Evolutionary conservation across 2,797 vertebrate genomes (phyloP).

Genomic region (Arctocebus calabarensis): DNA sequence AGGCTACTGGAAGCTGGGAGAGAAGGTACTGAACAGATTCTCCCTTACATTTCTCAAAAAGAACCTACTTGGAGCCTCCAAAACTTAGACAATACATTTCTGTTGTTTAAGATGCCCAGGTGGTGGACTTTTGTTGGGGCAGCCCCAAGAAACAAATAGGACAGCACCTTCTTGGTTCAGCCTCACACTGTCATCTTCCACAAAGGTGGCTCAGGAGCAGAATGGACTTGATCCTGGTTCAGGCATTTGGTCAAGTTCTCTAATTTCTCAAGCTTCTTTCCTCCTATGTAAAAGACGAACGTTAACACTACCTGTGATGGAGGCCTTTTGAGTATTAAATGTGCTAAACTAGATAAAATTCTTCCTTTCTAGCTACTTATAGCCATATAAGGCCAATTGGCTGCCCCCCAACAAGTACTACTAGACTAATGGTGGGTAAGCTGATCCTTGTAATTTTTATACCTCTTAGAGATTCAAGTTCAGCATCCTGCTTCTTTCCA

Average conservation of each 20-base stretch:
- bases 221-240: not conserved
- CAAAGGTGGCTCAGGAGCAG: not conserved
- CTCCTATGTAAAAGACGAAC: not conserved
- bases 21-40: not conserved
- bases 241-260: not conserved
- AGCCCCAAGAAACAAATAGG: not conserved
- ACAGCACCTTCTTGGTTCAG: not conserved
- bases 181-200: not conserved
- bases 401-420: not conserved
- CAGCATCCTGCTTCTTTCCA: not conserved
- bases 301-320: not conserved
- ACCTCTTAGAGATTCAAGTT: not conserved
- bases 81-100: not conserved
- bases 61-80: not conserved
- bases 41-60: not conserved
- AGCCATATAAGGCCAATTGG: not conserved
- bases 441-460: not conserved
- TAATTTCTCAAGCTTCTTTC: not conserved
- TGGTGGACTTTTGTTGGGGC: not conserved
- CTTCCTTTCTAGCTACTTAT: constrained; percentile 20
- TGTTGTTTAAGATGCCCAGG: not conserved
- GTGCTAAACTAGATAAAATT: not conserved
- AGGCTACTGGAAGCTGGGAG: not conserved
- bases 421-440: not conserved
- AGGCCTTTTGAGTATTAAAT: not conserved